Conservation (phyloP, 2,113 vertebrate species). For the Rattus rattus region DNA sequence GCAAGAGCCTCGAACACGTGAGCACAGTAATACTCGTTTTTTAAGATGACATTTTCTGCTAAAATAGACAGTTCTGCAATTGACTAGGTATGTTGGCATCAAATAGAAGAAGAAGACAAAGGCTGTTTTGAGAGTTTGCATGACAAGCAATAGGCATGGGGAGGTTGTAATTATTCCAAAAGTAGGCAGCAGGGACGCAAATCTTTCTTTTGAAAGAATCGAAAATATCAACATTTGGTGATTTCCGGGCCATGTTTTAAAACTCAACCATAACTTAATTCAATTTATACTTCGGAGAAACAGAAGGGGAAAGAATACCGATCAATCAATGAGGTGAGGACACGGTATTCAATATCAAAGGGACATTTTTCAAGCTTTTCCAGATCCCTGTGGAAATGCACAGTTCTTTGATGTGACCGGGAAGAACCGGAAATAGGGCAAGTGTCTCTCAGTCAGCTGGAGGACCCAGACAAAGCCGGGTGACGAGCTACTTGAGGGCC, state of each 20-base stretch:
- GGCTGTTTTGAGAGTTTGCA: background rate
- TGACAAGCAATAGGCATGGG: background rate
- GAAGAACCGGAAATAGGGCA: background rate
- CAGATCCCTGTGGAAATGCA: background rate
- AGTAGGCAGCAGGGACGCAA: background rate
- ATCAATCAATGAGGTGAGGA: conserved; percentile 5
- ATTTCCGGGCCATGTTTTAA: conserved; percentile 21
- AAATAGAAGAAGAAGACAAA: background rate
- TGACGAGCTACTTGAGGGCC: too few relatives aligned
- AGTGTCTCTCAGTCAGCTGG: background rate
- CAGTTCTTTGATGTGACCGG: background rate
- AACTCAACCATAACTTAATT: conserved; percentile 25
- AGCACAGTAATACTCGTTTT: background rate
- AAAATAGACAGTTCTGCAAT: background rate
- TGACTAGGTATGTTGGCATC: background rate
- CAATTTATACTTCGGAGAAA: background rate
- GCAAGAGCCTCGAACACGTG: too few relatives aligned
- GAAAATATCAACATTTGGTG: conserved; percentile 15
- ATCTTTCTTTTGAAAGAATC: conserved; percentile 27
- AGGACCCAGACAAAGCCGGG: background rate
- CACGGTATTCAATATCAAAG: background rate
- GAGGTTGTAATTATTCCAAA: background rate
- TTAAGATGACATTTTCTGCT: conserved; percentile 27
- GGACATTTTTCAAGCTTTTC: conserved; percentile 14
- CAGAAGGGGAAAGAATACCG: background rate